Base-by-base conservation (phyloP, 2,888 invertebrate species). In the Helleia helle region DNA sequence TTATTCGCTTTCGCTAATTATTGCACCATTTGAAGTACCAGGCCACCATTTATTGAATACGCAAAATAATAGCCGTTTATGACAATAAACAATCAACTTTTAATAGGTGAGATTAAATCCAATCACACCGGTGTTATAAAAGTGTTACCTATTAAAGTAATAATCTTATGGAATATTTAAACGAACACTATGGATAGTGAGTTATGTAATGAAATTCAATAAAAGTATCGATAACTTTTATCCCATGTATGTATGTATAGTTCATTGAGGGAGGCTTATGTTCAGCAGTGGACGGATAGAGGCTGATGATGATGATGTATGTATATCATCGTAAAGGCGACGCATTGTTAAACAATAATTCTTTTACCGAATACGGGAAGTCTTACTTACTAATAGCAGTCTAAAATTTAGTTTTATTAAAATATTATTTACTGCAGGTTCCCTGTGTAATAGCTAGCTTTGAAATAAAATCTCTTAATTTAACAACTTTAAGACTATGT, bases 61-160 rank as follows among this genome's bases (percentile, higher is more conserved):
- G 18, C 12, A 34, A 34, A 18, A 22, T 18, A 22, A 34, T 34
- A 8, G 11, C 22, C 22, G 8, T 34, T 34, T 22, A 15, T 31
- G 9, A n/a, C 11, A 3, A 18, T 34, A 22, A 18, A 34, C 12
- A 34, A 34, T 34, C 12, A 34, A 18, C 12, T 12, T 22, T 6
- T 31, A 11, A 34, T 11, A 12, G 34, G 9, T 4, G 34, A 11
- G 7, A 34, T 22, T 34, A 22, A 34, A 34, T 22, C 12, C 22
- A 34, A 34, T 29, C 13, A 29, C 11, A 12, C 22, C 22, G 8
- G 34, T 34, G 22, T 18, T 12, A 34, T 18, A 34, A 34, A 34
- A 18, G 34, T 34, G 17, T 34, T 34, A 18, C 18, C 34, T 18
- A 34, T 34, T 34, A 34, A 34, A 34, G 34, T 34, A 34, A 34